Evolutionary conservation across 2,113 vertebrate genomes (phyloP), one percentile per base, ranked within the genome.

Genomic region (Larimichthys crocea): DNA sequence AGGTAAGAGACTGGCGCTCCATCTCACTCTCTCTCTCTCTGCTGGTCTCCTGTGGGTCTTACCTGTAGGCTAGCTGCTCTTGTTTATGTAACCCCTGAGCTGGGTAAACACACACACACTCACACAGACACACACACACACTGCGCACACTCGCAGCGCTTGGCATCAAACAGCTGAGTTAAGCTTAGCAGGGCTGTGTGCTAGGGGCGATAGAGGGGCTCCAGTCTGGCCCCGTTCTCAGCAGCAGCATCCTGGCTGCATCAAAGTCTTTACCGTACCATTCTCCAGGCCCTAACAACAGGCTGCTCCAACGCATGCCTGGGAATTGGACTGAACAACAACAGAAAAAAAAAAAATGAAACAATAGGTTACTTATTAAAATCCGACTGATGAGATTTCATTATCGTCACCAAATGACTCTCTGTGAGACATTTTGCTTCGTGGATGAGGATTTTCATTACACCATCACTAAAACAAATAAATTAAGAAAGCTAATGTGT

Each of bases 131-230:
- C 74, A 46, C 0, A 8, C 74, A 46, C 0, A 7, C 31, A 35
- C 1, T 35, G 31, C 31, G 31, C 31, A 82, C 78, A 86, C 66
- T 81, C 24, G 48, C 84, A 78, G 49, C 74, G 81, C 80, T 91
- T 86, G 90, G 91, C 88, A 93, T 92, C 90, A 92, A 92, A 92
- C 89, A 89, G 90, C 83, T 82, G 87, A 88, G 90, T 92, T 90
- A 88, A 84, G 88, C 90, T 92, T 81, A 89, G 88, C 80, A 77
- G 75, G 81, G 76, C 81, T 90, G 88, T 79, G 76, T 79, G 89
- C 88, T 92, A 29, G 86, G 89, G 90, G 91, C 83, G 68, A 89
- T 85, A 60, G 71, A 87, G 79, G 82, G 85, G 84, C 91, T 89
- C 83, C 62, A 46, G 84, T 88, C 87, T 86, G 89, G 88, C 78